phyloP scores from a whole-genome alignment of 2,797 vertebrate species.

The Coendou prehensilis region DNA sequence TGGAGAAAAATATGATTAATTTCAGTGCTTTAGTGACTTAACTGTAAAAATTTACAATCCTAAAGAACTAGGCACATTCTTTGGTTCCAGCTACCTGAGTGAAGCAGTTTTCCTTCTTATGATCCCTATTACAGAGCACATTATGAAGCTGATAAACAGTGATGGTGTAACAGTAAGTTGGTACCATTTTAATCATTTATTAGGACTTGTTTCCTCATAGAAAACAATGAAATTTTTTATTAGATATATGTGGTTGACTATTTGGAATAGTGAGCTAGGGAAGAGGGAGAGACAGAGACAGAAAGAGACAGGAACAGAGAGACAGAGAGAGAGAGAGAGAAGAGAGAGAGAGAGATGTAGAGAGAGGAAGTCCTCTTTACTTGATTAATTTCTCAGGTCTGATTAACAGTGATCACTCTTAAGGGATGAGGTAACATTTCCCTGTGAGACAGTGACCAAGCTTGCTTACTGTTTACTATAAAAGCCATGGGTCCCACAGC shows the following conservation, averaged over 20 bases:
- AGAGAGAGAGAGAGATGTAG: background rate
- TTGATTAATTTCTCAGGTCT: background rate
- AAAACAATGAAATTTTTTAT: slow-evolving; percentile 7
- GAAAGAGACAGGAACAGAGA: background rate
- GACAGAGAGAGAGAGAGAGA: background rate
- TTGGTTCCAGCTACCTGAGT: background rate
- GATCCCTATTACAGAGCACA: background rate
- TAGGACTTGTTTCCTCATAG: background rate
- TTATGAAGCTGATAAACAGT: background rate
- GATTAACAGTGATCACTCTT: background rate
- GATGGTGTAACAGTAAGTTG: background rate
- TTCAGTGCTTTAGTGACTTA: background rate
- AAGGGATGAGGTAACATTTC: background rate
- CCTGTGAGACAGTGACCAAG: background rate
- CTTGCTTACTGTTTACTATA: background rate
- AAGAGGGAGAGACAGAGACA: background rate
- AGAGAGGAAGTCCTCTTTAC: background rate
- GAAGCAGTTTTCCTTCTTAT: background rate
- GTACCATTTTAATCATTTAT: background rate
- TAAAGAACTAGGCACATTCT: background rate
- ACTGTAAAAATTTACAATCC: background rate
- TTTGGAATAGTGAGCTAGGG: background rate
- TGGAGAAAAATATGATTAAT: background rate
- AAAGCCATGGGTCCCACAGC: background rate
- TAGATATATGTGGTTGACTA: background rate